Conservation (phyloP, 2,888 invertebrate species). For the Pristionchus exspectatus region DNA sequence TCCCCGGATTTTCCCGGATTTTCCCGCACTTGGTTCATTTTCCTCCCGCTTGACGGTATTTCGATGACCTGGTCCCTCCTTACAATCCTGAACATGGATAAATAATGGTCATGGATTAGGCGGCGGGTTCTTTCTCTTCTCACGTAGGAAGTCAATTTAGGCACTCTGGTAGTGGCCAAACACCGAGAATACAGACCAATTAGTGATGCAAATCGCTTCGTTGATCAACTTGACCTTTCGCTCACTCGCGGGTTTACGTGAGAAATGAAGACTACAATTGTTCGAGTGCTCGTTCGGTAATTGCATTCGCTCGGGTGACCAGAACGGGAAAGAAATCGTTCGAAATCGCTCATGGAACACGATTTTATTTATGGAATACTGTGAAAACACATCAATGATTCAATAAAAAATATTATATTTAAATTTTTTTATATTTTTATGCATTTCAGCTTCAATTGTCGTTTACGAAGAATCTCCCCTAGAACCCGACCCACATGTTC, state of each 20-base stretch:
- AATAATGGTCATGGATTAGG: no score
- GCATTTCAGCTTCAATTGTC: constrained; percentile 79
- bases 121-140: no score
- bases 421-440: background rate
- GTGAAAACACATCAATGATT: no score
- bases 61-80: no score
- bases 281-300: background rate
- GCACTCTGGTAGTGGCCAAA: background rate
- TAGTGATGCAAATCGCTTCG: background rate
- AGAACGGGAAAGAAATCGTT: background rate
- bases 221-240: background rate
- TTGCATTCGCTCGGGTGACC: background rate
- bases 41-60: no score
- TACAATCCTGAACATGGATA: no score
- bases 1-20: no score
- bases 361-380: background rate
- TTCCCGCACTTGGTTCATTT: no score
- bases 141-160: background rate
- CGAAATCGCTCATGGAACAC: background rate
- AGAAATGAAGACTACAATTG: background rate
- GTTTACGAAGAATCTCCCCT: constrained; percentile 83
- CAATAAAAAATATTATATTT: background rate
- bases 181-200: background rate
- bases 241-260: background rate
- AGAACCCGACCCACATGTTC: constrained; percentile 80